phyloP scores from a whole-genome alignment of 2,797 vertebrate genomes.

The Tragopan temminckii region DNA sequence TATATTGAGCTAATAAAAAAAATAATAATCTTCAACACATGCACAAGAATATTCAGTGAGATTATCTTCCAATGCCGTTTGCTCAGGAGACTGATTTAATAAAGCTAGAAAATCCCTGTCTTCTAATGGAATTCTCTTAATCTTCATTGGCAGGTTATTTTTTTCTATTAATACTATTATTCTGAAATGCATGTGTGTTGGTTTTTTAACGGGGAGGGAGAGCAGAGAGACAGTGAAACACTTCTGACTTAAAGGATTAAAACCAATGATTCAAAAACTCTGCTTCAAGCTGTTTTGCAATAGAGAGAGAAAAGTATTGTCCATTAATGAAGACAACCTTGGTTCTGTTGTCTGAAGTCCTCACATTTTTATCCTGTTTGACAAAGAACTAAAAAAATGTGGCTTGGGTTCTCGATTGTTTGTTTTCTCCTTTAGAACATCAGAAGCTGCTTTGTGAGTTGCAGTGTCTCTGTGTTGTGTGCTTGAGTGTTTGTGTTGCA shows the following conservation, averaged over 20 bases:
- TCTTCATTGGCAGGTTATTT: conserved; percentile 41
- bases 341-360: not conserved
- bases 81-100: conserved; percentile 40
- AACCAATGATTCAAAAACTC: not conserved
- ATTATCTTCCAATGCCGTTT: conserved; percentile 21
- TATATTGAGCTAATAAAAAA: conserved; percentile 27
- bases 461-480: not conserved
- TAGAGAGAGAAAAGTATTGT: not conserved
- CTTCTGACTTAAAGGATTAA: not conserved
- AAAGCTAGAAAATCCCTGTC: conserved; percentile 32
- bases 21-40: not conserved
- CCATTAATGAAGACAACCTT: not conserved
- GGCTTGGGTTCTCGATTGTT: not conserved
- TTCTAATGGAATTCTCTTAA: conserved; percentile 42
- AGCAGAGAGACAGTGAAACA: not conserved
- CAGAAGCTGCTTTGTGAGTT: not conserved
- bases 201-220: not conserved
- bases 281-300: not conserved
- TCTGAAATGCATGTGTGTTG: not conserved
- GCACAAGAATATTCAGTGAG: conserved; percentile 29
- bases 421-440: not conserved
- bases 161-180: conserved; percentile 28
- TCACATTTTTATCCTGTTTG: not conserved
- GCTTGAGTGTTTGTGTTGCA: not conserved
- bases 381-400: not conserved